Evolutionary conservation across 2,113 vertebrate genomes (phyloP), one percentile per base, ranked within the genome.

Genomic region (Cynocephalus volans): DNA sequence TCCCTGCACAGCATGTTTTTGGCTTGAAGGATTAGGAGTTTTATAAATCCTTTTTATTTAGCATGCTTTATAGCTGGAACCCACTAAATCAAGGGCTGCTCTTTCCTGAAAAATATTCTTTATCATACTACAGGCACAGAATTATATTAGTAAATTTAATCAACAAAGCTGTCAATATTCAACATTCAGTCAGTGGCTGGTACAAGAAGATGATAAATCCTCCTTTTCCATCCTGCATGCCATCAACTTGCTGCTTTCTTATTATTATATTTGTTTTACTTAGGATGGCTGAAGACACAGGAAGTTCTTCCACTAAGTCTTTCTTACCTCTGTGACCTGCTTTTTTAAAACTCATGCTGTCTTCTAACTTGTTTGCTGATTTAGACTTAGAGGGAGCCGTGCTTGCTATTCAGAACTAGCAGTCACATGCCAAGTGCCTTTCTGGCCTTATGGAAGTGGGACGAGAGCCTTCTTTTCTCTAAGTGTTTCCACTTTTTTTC

Each of bases 21-120:
- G 60, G 52, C 82, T 9, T 96, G 77, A 90, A 96, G 52, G 33
- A 91, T 84, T 85, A 85, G 12, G 31, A 67, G 70, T 88, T 95
- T 92, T 91, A 93, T 85, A 86, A 97, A 82, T 96, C 60, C 6
- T 96, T n/a, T 91, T 93, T 91, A 73, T 81, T 96, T 89, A 96
- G 41, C n/a, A 73, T 86, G 77, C 28, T 77, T 72, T 58, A 31
- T 36, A 75, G n/a, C 69, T 80, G 18, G 52, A 91, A 48, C 41
- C 28, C 72, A 85, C 52, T 93, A 96, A 95, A 95, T 95, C 90
- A 96, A 96, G 83, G 54, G 28, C 8, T 65, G 33, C 41, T 92
- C 60, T 91, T 97, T 93, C 82, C 77, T 41, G 77, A 95, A 88
- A 85, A 79, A 95, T 6, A 62, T 95, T 96, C 82, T 48, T 93